Percentiles rank a stretch among this genome's conserved stretches.
phyloP scores from a whole-genome alignment of 2,797 vertebrate species.

The Mormyrops attenuatus region DNA sequence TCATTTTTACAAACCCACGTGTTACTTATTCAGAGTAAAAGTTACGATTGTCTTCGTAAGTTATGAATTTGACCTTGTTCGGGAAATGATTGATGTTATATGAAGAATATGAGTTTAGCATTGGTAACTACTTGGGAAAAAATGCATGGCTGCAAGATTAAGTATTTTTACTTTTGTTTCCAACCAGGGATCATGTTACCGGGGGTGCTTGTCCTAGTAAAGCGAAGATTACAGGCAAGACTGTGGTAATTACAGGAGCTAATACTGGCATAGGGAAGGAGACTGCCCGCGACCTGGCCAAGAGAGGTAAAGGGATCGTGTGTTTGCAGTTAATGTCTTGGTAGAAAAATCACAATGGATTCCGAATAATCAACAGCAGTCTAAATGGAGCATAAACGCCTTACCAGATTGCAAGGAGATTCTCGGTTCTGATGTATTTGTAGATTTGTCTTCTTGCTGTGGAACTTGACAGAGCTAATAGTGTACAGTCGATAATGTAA shows the following conservation, averaged over 20 bases:
- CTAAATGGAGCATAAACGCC: neutral
- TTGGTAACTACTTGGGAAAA: neutral
- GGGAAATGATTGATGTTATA: neutral
- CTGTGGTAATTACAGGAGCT: constrained; percentile 76
- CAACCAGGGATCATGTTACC: constrained; percentile 61
- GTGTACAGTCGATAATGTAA: neutral
- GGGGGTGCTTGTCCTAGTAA: constrained; percentile 73
- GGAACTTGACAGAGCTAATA: neutral
- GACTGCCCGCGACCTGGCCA: constrained; percentile 71
- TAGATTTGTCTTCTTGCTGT: neutral
- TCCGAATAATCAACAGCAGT: neutral
- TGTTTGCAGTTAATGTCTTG: neutral
- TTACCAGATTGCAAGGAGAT: neutral
- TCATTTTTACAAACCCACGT: neutral
- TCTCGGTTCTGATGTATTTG: neutral
- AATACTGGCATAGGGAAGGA: constrained; percentile 79
- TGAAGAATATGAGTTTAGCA: neutral
- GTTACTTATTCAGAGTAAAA: neutral
- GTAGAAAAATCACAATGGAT: neutral
- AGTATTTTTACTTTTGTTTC: neutral
- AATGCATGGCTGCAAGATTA: neutral
- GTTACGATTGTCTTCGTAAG: neutral
- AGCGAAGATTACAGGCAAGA: constrained; percentile 68
- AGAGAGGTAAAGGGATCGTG: constrained; percentile 59
- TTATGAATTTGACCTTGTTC: neutral